Base-by-base conservation (phyloP, 2,888 invertebrate species). In the Ormyrus nitidulus region DNA sequence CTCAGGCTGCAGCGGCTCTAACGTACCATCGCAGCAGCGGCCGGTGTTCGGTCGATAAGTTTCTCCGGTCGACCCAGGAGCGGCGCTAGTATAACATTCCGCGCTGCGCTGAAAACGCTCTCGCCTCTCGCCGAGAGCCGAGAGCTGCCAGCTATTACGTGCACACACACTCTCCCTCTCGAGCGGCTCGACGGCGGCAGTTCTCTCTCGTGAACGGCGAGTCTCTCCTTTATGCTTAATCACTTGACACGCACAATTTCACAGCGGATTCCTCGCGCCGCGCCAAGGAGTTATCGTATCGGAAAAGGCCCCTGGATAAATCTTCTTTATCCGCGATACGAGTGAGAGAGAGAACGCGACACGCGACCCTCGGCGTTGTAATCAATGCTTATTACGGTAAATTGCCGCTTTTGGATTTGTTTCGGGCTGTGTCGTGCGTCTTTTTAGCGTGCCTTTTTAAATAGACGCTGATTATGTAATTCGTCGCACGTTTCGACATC, bases 51-150 rank as follows among this genome's bases (percentile, higher is more conserved):
- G 80, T 83, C 78, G 62, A 74, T 81, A 69, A 77, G 80, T 72
- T 83, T 83, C 83, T 82, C 66, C 71, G 77, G 62, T 81, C 74
- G 65, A 70, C 72, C 68, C 72, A 77, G 69, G 82, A 79, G 83
- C 77, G 81, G 77, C 84, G 83, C 83, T 85, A 83, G 81, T 71
- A 77, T 79, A 83, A 76, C 75, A 78, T 83, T 80, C 79, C 56
- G 54, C 64, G 65, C 54, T 53, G 59, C 54, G 9, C 59, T 69
- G 19, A 34, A 70, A 10, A 51, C 64, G 19, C 44, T 54, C 1
- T 34, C 54, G 53, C n/a, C 19, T 49, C 4, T 49, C 4, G n/a
- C 59, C 34, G 19, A 19, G 19, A 19, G 19, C 19, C 19, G 19
- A 19, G 19, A 19, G 19, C 19, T 2, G 19, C 1, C 19, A 19